These are phyloP conservation scores for Pammene aurita DNA, from an alignment of 2,888 invertebrate species.

Conservation along the genomic window DNA sequence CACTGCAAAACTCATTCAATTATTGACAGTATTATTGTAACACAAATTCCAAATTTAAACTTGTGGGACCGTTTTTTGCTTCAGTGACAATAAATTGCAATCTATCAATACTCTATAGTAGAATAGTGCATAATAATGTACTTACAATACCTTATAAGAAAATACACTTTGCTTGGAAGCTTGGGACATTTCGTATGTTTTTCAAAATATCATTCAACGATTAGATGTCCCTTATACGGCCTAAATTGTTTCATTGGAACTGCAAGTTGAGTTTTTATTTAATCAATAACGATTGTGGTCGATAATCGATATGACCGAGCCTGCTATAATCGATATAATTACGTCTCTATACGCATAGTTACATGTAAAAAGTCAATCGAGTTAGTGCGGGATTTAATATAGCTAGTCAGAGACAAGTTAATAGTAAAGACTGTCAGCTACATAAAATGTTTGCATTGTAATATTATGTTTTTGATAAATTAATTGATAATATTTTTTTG, in stretches of 20 bases:
- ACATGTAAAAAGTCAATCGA: slow-evolving; percentile 31
- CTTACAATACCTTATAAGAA: too few relatives aligned
- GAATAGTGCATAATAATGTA: slow-evolving; percentile 25
- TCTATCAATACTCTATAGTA: slow-evolving; percentile 28
- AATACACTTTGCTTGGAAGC: not conserved
- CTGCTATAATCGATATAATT: slow-evolving; percentile 32
- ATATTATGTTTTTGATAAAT: too few relatives aligned
- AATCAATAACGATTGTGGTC: slow-evolving; percentile 43
- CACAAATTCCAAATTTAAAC: too few relatives aligned
- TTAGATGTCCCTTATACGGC: slow-evolving; percentile 52
- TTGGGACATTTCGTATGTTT: not conserved
- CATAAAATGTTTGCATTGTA: too few relatives aligned
- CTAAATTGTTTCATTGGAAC: slow-evolving; percentile 50
- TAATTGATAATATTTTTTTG: too few relatives aligned
- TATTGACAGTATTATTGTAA: too few relatives aligned
- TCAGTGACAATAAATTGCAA: slow-evolving; percentile 1
- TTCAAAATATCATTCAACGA: slow-evolving; percentile 46
- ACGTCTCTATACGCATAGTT: slow-evolving; percentile 14
- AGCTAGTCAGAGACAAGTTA: not conserved
- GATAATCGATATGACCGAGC: slow-evolving; percentile 42
- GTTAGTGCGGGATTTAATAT: slow-evolving; percentile 18
- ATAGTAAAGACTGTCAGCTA: not conserved
- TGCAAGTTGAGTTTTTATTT: slow-evolving; percentile 46
- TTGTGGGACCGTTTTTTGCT: not conserved
- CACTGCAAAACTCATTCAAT: too few relatives aligned